Percentiles rank a stretch among this genome's conserved stretches.
These are phyloP conservation scores for Gavia stellata DNA, from an alignment of 2,113 vertebrate species.

Conservation along the genomic window DNA sequence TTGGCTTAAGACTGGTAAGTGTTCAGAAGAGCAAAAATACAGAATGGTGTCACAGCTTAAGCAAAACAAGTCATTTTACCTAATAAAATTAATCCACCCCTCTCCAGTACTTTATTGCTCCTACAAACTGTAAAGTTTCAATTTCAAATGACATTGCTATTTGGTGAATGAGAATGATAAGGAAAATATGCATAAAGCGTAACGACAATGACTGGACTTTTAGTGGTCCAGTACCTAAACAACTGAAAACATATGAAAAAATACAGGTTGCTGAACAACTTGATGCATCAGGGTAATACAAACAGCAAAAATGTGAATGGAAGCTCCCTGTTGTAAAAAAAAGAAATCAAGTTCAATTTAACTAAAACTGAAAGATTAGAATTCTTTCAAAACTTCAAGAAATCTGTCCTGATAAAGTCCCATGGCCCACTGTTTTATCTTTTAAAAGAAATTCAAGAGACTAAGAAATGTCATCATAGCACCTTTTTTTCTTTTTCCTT, in stretches of 20 bases:
- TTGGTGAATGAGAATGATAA: not conserved
- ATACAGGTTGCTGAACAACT: not conserved
- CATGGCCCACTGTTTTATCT: not conserved
- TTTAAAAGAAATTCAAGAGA: not conserved
- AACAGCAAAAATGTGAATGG: not conserved
- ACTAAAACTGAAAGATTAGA: not conserved
- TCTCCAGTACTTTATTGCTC: not conserved
- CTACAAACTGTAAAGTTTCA: not conserved
- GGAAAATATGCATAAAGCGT: not conserved
- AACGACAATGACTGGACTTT: not conserved
- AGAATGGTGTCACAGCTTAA: not conserved
- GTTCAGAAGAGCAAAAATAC: not conserved
- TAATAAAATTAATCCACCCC: not conserved
- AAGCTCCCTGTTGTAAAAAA: not conserved
- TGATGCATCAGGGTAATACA: accelerated
- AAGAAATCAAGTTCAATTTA: not conserved
- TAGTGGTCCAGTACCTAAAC: not conserved
- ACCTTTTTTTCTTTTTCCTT: not conserved
- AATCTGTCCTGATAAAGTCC: not conserved
- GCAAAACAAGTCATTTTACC: not conserved
- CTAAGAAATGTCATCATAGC: not conserved
- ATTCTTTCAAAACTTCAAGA: not conserved
- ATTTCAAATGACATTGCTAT: not conserved
- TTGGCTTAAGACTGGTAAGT: not conserved
- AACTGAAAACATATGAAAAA: not conserved